Evolutionary conservation across 2,797 vertebrate genomes (phyloP).

Genomic region (Scyliorhinus canicula): DNA sequence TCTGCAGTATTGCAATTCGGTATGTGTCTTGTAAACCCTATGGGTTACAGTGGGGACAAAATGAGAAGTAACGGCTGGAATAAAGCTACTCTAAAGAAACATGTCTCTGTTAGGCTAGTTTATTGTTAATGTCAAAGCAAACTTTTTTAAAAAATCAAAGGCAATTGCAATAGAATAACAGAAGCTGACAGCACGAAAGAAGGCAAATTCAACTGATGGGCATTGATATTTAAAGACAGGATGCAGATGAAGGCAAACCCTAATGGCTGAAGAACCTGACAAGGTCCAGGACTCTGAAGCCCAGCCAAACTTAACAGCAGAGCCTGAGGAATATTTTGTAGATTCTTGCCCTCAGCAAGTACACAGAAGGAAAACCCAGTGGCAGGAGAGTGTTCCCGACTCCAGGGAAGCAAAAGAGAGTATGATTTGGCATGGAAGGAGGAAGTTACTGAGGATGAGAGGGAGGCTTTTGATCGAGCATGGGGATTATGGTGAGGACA

Average conservation of each 20-base stretch:
- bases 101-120: neutral
- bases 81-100: neutral
- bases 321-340: neutral
- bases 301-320: neutral
- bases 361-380: neutral
- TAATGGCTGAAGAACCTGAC: neutral
- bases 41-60: neutral
- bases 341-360: neutral
- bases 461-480: neutral
- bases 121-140: neutral
- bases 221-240: neutral
- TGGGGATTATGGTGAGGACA: neutral
- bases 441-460: neutral
- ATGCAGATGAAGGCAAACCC: neutral
- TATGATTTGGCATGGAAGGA: neutral
- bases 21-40: neutral
- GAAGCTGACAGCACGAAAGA: neutral
- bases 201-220: neutral
- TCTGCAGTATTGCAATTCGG: neutral
- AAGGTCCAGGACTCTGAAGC: neutral
- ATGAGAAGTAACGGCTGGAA: neutral
- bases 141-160: neutral
- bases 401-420: too few relatives aligned
- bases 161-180: neutral
- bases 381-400: neutral